Conservation (phyloP, 1,140 invertebrate species). For the Sarcophaga peregrina region DNA sequence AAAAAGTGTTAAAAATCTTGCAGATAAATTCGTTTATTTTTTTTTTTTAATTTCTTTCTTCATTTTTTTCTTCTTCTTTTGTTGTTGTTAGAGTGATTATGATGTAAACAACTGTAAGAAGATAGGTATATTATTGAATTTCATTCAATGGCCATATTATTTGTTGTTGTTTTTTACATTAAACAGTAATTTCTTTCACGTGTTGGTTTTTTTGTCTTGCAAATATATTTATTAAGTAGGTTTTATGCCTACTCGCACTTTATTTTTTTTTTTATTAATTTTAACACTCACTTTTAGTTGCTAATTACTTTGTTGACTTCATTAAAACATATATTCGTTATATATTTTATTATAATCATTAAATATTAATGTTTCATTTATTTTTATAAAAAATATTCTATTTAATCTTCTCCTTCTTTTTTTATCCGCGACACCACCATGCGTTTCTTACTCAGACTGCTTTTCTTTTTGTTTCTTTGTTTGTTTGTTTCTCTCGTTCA, state of each 20-base stretch:
- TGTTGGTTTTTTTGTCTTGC: not conserved
- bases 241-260: too few species aligned
- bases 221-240: not conserved
- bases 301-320: not conserved
- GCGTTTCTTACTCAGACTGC: not conserved
- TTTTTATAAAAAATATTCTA: conserved; percentile 16
- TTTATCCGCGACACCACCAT: conserved; percentile 18
- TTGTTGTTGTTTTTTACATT: conserved; percentile 6
- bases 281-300: conserved; percentile 10
- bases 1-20: too few species aligned
- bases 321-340: not conserved
- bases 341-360: conserved; percentile 9
- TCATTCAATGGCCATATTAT: not conserved
- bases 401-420: not conserved
- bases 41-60: not conserved
- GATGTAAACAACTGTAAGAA: not conserved
- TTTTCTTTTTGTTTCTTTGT: not conserved
- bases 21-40: too few species aligned
- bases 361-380: conserved; percentile 18
- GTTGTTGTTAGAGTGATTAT: not conserved
- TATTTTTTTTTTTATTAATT: not conserved
- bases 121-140: not conserved
- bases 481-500: not conserved
- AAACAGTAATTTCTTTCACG: not conserved
- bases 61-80: not conserved